Evolutionary conservation across 2,797 vertebrate genomes (phyloP), one percentile per base, ranked within the genome.

Genomic region (Thamnophis elegans): DNA sequence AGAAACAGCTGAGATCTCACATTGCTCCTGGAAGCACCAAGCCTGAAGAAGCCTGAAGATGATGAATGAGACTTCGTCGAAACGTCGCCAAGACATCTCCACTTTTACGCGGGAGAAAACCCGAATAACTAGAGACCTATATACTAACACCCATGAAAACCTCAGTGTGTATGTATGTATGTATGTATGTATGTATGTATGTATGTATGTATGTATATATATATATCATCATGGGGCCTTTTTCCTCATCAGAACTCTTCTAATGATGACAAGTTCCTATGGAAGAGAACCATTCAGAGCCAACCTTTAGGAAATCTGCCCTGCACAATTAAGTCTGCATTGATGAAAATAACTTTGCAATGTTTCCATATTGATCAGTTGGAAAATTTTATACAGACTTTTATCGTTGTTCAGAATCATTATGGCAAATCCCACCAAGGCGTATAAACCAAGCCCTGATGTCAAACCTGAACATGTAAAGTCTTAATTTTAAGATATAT

Each of bases 281-380:
- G 87, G 89, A 94, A 95, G 89, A 93, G 89, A 95, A 92, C 47
- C 28, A 89, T 62, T 90, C 65, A 73, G 36, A 92, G 87, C 54
- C 92, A 92, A 94, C 92, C 53, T 91, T 78, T n/a, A 93, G 94
- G 62, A 89, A 94, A 96, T 82, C 51, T 95, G 53, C 89, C 87
- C 28, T 91, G 54, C 59, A 88, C 89, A 94, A 73, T 93, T 96
- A 95, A 95, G 91, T 93, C 16, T 89, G 65, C 59, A 55, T 89
- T 96, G 96, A 96, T 90, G 95, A 94, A 92, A 94, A 93, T 59
- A 94, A 85, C 94, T 94, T 96, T 94, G 91, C 85, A 96, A 94
- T 93, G 94, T 87, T 92, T 94, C 87, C 87, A 87, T 94, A 90
- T 91, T 92, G 91, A 94, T 93, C 90, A 94, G 47, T 26, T 87